phyloP scores from a whole-genome alignment of 2,113 vertebrate species.

The Dipodomys ordii region DNA sequence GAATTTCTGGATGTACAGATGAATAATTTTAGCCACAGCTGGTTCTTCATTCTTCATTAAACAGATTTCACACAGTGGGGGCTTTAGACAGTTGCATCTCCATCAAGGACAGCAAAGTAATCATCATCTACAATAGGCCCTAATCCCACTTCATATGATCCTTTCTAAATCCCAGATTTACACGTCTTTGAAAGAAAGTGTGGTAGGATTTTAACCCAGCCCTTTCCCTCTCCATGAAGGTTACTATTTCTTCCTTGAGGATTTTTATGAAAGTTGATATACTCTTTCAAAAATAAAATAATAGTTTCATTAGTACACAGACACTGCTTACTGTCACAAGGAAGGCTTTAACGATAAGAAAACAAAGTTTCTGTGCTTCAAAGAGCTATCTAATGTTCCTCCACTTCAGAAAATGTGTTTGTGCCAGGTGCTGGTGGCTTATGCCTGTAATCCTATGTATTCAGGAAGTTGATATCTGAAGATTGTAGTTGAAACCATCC shows the following conservation, averaged over 20 bases:
- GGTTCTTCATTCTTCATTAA: constrained; percentile 67
- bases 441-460: no score
- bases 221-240: background rate
- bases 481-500: no score
- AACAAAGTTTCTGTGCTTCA: background rate
- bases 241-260: background rate
- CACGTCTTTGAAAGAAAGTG: background rate
- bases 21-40: constrained; percentile 65
- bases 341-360: constrained; percentile 1
- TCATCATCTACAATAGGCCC: constrained; percentile 53
- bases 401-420: background rate
- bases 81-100: constrained; percentile 40
- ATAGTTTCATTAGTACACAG: background rate
- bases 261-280: background rate
- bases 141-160: background rate
- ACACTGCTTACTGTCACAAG: background rate
- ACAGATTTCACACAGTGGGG: constrained; percentile 72
- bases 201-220: background rate
- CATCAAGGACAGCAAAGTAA: constrained; percentile 51
- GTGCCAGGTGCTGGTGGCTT: no score
- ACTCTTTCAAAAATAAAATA: background rate
- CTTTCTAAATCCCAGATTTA: no score
- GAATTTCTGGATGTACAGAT: constrained; percentile 68
- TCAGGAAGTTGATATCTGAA: no score
- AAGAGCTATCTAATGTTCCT: background rate